A percentile compares a stretch with the other conserved stretches of the same genome.
Conservation (phyloP, 2,797 vertebrate genomes). For the Alosa sapidissima region DNA sequence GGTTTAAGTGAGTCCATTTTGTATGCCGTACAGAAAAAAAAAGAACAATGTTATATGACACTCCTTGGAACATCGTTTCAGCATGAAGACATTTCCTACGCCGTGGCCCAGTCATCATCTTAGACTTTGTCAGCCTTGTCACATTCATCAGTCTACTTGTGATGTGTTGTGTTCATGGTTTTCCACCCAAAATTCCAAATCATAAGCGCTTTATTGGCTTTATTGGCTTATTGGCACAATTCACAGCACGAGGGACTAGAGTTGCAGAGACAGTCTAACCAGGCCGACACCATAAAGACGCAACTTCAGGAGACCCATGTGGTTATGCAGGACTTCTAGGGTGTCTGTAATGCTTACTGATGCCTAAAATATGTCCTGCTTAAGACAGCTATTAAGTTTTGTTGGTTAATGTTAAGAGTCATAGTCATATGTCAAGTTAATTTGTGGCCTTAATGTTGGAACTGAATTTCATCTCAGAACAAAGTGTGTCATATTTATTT, state of each 20-base stretch:
- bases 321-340: constrained; percentile 7
- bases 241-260: constrained; percentile 21
- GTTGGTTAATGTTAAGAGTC: not conserved
- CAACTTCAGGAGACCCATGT: constrained; percentile 16
- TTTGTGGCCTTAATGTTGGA: not conserved
- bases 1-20: not conserved
- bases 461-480: not conserved
- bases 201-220: constrained; percentile 34
- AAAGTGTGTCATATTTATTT: not conserved
- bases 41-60: not conserved
- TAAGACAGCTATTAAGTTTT: not conserved
- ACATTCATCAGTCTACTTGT: not conserved
- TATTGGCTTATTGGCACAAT: constrained; percentile 31
- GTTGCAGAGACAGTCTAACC: constrained; percentile 29
- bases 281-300: constrained; percentile 24
- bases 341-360: not conserved
- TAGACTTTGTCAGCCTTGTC: not conserved
- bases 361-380: not conserved
- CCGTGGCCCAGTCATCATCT: not conserved
- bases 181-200: constrained; percentile 36
- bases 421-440: not conserved
- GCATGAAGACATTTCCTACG: constrained; percentile 2
- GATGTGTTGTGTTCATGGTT: constrained; percentile 31
- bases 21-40: not conserved
- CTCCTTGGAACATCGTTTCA: not conserved